Conservation (phyloP, 2,797 vertebrate genomes). For the Chaetophractus vellerosus region DNA sequence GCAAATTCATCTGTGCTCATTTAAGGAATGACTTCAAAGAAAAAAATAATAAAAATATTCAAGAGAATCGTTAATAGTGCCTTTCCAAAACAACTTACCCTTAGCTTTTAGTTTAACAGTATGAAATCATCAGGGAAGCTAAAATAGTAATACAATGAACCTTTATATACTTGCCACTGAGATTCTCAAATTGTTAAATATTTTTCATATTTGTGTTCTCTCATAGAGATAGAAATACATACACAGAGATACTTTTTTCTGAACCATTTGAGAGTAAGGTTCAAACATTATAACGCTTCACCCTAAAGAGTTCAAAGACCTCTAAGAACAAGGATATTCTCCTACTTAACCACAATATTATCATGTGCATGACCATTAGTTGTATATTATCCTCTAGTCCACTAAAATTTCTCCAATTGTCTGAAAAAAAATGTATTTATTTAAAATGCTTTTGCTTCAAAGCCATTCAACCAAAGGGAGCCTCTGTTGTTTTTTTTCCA, state of each 20-base stretch:
- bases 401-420: neutral
- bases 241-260: constrained; percentile 7
- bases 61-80: neutral
- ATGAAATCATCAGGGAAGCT: neutral
- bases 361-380: neutral
- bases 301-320: neutral
- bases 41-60: neutral
- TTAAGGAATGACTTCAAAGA: neutral
- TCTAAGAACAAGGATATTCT: constrained; percentile 47
- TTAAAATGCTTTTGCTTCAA: neutral
- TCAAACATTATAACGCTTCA: constrained; percentile 21
- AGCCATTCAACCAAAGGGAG: constrained; percentile 36
- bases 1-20: neutral
- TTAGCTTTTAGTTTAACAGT: neutral
- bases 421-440: constrained; percentile 27
- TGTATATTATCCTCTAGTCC: neutral
- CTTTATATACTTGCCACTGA: neutral
- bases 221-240: neutral
- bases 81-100: neutral
- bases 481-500: neutral
- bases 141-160: neutral
- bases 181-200: neutral
- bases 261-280: neutral
- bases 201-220: neutral
- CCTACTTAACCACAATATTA: neutral